These are phyloP conservation scores for Buathra laborator DNA, from an alignment of 2,888 invertebrate species.

Conservation along the genomic window DNA sequence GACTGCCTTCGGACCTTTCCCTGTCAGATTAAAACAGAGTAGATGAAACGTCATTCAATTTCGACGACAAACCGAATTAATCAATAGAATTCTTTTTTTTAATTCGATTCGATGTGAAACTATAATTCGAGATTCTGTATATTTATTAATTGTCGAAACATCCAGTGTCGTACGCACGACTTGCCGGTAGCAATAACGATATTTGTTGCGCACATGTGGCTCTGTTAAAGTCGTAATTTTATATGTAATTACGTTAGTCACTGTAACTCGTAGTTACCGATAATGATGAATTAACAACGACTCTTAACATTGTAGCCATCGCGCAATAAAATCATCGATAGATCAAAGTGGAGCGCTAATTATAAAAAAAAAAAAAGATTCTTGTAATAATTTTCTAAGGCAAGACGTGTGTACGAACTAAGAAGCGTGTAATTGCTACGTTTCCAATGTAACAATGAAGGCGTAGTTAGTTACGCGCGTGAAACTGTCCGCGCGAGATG, in stretches of 20 bases:
- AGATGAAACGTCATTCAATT: slow-evolving; percentile 67
- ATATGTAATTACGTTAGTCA: slow-evolving; percentile 29
- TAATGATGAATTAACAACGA: slow-evolving; percentile 36
- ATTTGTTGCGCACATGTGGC: slow-evolving; percentile 67
- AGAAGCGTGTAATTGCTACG: slow-evolving; percentile 15
- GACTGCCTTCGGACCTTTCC: slow-evolving; percentile 91
- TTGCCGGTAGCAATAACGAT: slow-evolving; percentile 50
- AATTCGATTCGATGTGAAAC: slow-evolving; percentile 26
- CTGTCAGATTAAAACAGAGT: slow-evolving; percentile 90
- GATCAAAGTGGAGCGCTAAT: slow-evolving; percentile 44
- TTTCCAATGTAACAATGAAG: not conserved
- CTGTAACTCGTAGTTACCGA: slow-evolving; percentile 16
- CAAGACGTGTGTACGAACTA: slow-evolving; percentile 51
- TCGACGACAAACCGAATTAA: slow-evolving; percentile 9
- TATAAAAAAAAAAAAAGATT: slow-evolving; percentile 31
- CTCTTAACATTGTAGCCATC: slow-evolving; percentile 67
- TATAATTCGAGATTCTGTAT: slow-evolving; percentile 37
- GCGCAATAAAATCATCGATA: slow-evolving; percentile 62
- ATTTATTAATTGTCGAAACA: slow-evolving; percentile 33
- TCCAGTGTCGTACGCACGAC: slow-evolving; percentile 39
- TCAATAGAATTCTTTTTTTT: slow-evolving; percentile 27
- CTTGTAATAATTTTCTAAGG: slow-evolving; percentile 29
- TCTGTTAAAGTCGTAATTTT: slow-evolving; percentile 64
- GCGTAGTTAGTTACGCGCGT: not conserved
- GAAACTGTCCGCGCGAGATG: slow-evolving; percentile 7